phyloP scores from a whole-genome alignment of 2,888 invertebrate genomes.

The Eupithecia exiguata region DNA sequence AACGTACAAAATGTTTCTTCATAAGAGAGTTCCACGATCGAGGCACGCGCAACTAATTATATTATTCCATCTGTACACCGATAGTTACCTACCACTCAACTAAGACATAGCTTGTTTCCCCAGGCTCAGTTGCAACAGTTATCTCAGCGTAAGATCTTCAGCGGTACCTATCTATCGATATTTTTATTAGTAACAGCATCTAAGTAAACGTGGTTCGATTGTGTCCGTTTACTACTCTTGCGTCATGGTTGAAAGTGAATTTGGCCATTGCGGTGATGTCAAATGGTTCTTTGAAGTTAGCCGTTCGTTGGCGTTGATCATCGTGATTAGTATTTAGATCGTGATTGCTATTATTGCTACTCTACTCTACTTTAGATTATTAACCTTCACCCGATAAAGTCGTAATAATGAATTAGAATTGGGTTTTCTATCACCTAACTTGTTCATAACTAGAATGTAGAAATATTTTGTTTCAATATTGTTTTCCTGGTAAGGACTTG shows the following conservation, averaged over 20 bases:
- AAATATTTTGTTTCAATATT: not conserved
- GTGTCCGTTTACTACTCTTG: constrained; percentile 71
- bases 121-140: constrained; percentile 65
- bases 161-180: constrained; percentile 37
- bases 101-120: constrained; percentile 49
- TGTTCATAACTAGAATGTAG: not conserved
- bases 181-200: constrained; percentile 65
- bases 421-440: not conserved
- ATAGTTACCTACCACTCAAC: constrained; percentile 30
- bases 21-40: not conserved
- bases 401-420: not conserved
- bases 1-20: constrained; percentile 5
- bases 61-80: constrained; percentile 28
- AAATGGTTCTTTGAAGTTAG: constrained; percentile 31
- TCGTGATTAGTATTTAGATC: not conserved
- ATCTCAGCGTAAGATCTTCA: constrained; percentile 65
- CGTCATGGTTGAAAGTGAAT: constrained; percentile 67
- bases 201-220: constrained; percentile 70
- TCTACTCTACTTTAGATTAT: not conserved
- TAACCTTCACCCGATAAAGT: not conserved
- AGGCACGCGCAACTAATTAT: constrained; percentile 29
- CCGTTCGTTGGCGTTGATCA: constrained; percentile 16
- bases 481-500: not conserved
- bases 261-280: constrained; percentile 33
- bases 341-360: not conserved